Conservation (phyloP, 2,888 invertebrate species). For the Ormyrus thymus region DNA sequence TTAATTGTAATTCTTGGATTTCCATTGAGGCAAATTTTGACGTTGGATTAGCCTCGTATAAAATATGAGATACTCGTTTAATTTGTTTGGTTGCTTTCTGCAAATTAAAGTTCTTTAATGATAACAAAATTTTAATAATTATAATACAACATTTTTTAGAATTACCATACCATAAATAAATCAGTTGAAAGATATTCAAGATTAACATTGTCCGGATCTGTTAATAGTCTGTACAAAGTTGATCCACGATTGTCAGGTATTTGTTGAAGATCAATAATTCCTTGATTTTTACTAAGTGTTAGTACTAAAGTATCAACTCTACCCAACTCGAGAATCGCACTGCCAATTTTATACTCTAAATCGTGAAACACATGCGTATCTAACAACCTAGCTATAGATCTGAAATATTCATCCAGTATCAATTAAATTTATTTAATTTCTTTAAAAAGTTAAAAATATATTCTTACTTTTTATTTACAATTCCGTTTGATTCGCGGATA, state of each 20-base stretch:
- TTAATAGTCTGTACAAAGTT: constrained; percentile 78
- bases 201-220: constrained; percentile 79
- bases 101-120: constrained; percentile 21
- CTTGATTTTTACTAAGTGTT: constrained; percentile 76
- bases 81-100: constrained; percentile 78
- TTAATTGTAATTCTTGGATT: constrained; percentile 78
- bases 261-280: constrained; percentile 75
- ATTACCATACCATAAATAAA: constrained; percentile 76
- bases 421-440: constrained; percentile 10
- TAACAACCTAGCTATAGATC: constrained; percentile 76
- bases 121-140: constrained; percentile 16
- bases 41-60: constrained; percentile 73
- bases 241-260: constrained; percentile 78
- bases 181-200: constrained; percentile 78
- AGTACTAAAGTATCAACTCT: constrained; percentile 78
- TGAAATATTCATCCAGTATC: constrained; percentile 35
- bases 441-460: not conserved
- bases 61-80: constrained; percentile 76
- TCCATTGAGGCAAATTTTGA: constrained; percentile 75
- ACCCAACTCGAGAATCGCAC: constrained; percentile 77
- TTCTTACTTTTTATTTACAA: constrained; percentile 61
- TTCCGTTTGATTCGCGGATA: constrained; percentile 61
- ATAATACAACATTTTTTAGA: constrained; percentile 1
- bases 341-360: constrained; percentile 74
- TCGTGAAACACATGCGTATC: constrained; percentile 78